These are phyloP conservation scores for Drosophila punjabiensis DNA, from an alignment of 1,140 invertebrate genomes.

Conservation along the genomic window DNA sequence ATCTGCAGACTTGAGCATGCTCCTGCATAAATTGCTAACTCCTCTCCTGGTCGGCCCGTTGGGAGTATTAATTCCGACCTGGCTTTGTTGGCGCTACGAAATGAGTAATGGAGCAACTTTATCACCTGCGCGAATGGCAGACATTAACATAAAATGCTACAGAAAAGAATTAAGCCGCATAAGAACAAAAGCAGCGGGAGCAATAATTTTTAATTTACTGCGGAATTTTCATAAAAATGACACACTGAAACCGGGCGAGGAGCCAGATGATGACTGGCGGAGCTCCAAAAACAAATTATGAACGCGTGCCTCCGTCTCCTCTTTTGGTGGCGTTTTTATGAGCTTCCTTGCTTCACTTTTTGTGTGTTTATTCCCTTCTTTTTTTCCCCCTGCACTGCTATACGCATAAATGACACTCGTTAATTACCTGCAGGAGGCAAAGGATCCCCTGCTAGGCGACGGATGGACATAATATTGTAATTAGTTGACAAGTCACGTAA, in stretches of 20 bases:
- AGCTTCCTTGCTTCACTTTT: conserved; percentile 40
- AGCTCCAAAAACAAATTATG: conserved; percentile 73
- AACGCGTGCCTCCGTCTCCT: conserved; percentile 63
- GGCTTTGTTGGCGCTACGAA: conserved; percentile 59
- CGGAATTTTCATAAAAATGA: conserved; percentile 78
- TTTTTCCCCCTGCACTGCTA: conserved; percentile 24
- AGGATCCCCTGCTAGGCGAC: conserved; percentile 41
- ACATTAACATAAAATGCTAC: conserved; percentile 72
- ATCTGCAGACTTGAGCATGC: conserved; percentile 42
- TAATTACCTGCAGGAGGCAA: conserved; percentile 62
- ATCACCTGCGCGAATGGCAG: conserved; percentile 68
- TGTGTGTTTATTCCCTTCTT: neutral
- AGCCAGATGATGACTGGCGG: conserved; percentile 29
- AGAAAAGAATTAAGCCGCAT: conserved; percentile 65
- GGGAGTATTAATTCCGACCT: conserved; percentile 2
- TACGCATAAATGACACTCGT: conserved; percentile 77
- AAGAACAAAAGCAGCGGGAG: conserved; percentile 65
- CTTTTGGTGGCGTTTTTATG: conserved; percentile 72
- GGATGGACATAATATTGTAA: conserved; percentile 76
- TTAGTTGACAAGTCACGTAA: conserved; percentile 82
- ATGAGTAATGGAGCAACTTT: conserved; percentile 75
- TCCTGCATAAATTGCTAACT: conserved; percentile 65
- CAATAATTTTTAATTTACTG: conserved; percentile 84
- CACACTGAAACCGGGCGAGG: conserved; percentile 24
- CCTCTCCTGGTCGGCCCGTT: conserved; percentile 16